Conservation (phyloP, 2,113 vertebrate genomes). For the Tyto alba region DNA sequence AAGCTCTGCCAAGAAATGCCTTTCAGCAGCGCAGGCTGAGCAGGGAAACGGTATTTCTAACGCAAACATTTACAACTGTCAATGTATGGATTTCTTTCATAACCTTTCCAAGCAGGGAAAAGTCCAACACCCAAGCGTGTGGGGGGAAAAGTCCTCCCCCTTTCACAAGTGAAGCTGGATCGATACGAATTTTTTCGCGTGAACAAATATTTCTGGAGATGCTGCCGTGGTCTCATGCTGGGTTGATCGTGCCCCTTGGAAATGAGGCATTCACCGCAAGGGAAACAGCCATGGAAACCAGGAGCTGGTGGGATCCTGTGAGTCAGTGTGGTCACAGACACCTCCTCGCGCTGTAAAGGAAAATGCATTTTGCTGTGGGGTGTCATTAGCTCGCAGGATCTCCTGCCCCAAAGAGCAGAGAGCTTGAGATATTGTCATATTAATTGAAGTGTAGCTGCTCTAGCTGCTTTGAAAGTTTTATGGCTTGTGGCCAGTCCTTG, state of each 20-base stretch:
- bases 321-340: neutral
- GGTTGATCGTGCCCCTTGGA: neutral
- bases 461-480: neutral
- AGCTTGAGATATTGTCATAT: accelerated
- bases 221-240: accelerated
- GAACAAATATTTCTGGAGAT: neutral
- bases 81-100: neutral
- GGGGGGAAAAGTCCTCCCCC: neutral
- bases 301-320: neutral
- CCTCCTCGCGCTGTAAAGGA: neutral
- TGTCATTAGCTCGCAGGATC: neutral
- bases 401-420: neutral
- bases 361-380: accelerated
- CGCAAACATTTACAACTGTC: neutral
- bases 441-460: neutral
- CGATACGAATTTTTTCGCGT: accelerated
- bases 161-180: neutral
- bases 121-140: accelerated
- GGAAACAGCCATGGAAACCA: neutral
- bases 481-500: neutral
- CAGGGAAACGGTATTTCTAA: neutral
- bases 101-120: neutral
- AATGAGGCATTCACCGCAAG: neutral
- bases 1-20: neutral
- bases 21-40: neutral